Evolutionary conservation across 1,140 invertebrate species (phyloP).

Genomic region (Leucophenga varia): DNA sequence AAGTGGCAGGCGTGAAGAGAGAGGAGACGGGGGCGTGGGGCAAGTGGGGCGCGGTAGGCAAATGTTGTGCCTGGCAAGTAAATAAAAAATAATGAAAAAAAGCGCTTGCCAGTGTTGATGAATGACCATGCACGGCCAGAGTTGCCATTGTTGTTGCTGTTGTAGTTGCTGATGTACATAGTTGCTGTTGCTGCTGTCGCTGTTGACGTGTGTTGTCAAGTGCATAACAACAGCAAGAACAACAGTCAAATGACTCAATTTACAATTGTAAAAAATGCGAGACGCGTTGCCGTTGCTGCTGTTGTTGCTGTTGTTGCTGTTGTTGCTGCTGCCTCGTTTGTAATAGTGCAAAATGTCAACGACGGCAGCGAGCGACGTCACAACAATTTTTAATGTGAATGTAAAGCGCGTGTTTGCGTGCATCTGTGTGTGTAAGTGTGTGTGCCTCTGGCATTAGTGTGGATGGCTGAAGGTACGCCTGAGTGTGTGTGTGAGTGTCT

Average conservation of each 20-base stretch:
- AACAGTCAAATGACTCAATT: constrained; percentile 49
- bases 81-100: constrained; percentile 17
- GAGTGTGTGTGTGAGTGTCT: constrained; percentile 9
- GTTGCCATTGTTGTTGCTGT: not conserved
- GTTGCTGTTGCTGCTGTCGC: constrained; percentile 17
- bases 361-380: constrained; percentile 33
- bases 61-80: constrained; percentile 22
- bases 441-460: not conserved
- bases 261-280: constrained; percentile 48
- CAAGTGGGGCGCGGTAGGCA: constrained; percentile 3
- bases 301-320: constrained; percentile 30
- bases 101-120: constrained; percentile 37
- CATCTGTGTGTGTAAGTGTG: constrained; percentile 23
- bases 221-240: constrained; percentile 30
- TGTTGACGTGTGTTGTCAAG: constrained; percentile 45
- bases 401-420: constrained; percentile 17
- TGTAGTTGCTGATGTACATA: constrained; percentile 14
- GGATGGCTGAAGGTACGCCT: too few relatives aligned
- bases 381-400: constrained; percentile 39
- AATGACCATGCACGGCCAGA: constrained; percentile 36
- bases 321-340: constrained; percentile 22
- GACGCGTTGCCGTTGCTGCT: constrained; percentile 23
- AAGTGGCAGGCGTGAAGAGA: not conserved
- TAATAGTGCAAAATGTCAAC: constrained; percentile 43
- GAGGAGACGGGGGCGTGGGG: not conserved